Evolutionary conservation across 2,797 vertebrate species (phyloP), one percentile per base, ranked within the genome.

Genomic region (Scleropages formosus): DNA sequence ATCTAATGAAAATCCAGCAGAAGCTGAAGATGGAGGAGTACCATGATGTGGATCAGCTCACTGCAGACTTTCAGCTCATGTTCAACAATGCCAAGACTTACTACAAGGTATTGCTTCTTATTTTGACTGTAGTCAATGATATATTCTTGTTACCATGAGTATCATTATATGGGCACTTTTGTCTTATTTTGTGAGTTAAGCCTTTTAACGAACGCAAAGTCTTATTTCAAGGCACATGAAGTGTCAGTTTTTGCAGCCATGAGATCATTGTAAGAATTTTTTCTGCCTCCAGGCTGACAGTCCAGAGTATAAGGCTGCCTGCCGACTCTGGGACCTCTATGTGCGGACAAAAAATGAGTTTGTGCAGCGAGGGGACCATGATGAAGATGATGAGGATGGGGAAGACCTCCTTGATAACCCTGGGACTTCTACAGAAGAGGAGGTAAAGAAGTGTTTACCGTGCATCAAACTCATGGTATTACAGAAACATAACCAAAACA

Each of bases 1-100:
- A 99, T 85, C 94, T 99, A 92, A 96, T 96, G 88, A 99, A 98
- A 86, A 98, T 99, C 81, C 97, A 98, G 72, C 95, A 98, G 81
- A 99, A 98, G 85, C 88, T 99, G 71, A 98, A 96, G 89, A 95
- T 97, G 85, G 98, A 99, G 76, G 98, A 99, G 75, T 99, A 99
- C 78, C 95, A 93, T 81, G 95, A 98, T 60, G 93, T 97, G 78
- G 95, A 95, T 73, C 87, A 97, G 77, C 90, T 99, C 76, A 96
- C 96, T 68, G 90, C 95, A 79, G 97, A 99, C 87, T 96, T 99
- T 86, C 96, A 95, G 82, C 92, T 99, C 73, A 93, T 99, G 86
- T 97, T 99, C 85, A 98, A 93, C 88, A 99, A 99, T n/a, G 93
- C 98, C 60, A 98, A 98, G 85, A 90, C 90, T 22, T 99, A 97